Evolutionary conservation across 1,140 invertebrate genomes (phyloP).

Genomic region (Lamellibrachia luymesi): DNA sequence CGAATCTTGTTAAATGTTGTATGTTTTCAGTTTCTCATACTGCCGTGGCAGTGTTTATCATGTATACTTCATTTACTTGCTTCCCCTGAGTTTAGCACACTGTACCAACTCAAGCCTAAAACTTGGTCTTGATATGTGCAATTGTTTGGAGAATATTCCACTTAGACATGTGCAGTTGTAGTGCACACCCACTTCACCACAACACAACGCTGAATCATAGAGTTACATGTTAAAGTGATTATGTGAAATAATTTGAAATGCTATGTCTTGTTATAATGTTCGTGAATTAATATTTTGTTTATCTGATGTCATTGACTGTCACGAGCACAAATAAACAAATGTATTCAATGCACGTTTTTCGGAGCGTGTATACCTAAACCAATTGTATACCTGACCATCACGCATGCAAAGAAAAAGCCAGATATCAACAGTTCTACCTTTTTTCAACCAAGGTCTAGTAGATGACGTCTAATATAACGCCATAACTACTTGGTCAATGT

Average conservation of each 20-base stretch:
- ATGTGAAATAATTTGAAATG: neutral
- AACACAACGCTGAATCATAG: neutral
- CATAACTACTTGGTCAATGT: neutral
- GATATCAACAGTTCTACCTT: neutral
- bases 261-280: neutral
- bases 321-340: neutral
- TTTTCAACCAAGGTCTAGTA: no score
- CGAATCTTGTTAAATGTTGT: neutral
- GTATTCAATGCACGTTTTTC: neutral
- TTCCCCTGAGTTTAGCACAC: neutral
- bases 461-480: no score
- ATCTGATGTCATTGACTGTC: neutral
- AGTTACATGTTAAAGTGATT: neutral
- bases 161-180: neutral
- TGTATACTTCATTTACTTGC: neutral
- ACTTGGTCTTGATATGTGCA: neutral
- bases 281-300: neutral
- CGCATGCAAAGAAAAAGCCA: neutral
- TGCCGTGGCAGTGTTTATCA: neutral
- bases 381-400: neutral
- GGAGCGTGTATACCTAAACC: neutral
- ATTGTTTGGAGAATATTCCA: neutral
- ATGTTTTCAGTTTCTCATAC: neutral
- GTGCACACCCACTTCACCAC: neutral
- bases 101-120: neutral